Evolutionary conservation across 2,797 vertebrate genomes (phyloP).

Genomic region (Sarcophilus harrisii): DNA sequence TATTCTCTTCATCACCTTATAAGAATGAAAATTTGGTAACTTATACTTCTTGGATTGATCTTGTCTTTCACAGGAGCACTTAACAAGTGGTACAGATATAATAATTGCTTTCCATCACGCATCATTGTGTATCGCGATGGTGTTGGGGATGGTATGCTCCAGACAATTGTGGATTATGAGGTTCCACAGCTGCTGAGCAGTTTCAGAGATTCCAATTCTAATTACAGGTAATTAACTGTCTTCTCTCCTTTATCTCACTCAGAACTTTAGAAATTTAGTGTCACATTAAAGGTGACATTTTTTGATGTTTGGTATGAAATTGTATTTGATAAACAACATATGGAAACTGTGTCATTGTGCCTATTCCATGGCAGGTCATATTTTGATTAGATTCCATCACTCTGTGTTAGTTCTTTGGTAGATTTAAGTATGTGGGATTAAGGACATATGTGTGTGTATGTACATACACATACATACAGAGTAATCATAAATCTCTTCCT

Average conservation of each 20-base stretch:
- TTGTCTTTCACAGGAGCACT: conserved; percentile 77
- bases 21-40: background rate
- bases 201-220: conserved; percentile 50
- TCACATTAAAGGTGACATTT: background rate
- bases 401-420: background rate
- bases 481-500: background rate
- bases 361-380: background rate
- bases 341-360: background rate
- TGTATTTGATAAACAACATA: background rate
- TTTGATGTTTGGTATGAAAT: background rate
- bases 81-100: conserved; percentile 76
- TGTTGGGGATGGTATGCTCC: conserved; percentile 80
- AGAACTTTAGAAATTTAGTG: accelerated
- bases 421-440: background rate
- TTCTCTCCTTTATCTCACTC: background rate
- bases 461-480: background rate
- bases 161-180: conserved; percentile 67
- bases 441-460: background rate
- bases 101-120: conserved; percentile 70
- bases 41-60: conserved; percentile 17
- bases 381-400: background rate
- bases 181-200: conserved; percentile 77
- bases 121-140: conserved; percentile 82
- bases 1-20: background rate
- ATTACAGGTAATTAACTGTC: conserved; percentile 53